phyloP scores from a whole-genome alignment of 1,140 invertebrate genomes.

The Leptoteleia sp. region DNA sequence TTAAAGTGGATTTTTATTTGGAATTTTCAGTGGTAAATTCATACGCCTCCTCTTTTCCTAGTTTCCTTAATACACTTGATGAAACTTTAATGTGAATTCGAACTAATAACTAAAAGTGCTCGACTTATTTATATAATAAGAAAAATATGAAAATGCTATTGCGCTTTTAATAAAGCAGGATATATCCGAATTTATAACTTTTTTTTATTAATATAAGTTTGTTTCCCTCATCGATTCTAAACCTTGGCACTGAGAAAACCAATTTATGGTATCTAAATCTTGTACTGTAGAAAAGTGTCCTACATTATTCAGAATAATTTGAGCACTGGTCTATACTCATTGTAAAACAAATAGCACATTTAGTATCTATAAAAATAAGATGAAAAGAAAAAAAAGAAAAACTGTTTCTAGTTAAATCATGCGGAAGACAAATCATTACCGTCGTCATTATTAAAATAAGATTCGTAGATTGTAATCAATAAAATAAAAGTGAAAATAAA shows the following conservation, averaged over 20 bases:
- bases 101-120: slow-evolving; percentile 19
- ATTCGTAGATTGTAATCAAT: no score
- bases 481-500: slow-evolving; percentile 47
- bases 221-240: background rate
- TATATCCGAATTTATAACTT: slow-evolving; percentile 1
- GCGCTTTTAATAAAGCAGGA: slow-evolving; percentile 16
- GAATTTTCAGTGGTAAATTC: slow-evolving; percentile 9
- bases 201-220: background rate
- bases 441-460: no score
- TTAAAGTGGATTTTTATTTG: background rate
- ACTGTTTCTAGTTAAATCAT: no score
- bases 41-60: background rate
- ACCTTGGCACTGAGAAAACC: background rate
- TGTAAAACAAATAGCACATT: no score
- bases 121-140: background rate
- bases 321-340: no score
- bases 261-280: background rate
- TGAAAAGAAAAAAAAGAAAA: background rate
- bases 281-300: no score
- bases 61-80: slow-evolving; percentile 17
- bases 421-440: no score
- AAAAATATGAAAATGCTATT: slow-evolving; percentile 9
- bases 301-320: no score
- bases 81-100: slow-evolving; percentile 19
- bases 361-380: background rate